A percentile compares a stretch with the other conserved stretches of the same genome.
Conservation (phyloP, 2,113 vertebrate genomes). For the Uria aalge region DNA sequence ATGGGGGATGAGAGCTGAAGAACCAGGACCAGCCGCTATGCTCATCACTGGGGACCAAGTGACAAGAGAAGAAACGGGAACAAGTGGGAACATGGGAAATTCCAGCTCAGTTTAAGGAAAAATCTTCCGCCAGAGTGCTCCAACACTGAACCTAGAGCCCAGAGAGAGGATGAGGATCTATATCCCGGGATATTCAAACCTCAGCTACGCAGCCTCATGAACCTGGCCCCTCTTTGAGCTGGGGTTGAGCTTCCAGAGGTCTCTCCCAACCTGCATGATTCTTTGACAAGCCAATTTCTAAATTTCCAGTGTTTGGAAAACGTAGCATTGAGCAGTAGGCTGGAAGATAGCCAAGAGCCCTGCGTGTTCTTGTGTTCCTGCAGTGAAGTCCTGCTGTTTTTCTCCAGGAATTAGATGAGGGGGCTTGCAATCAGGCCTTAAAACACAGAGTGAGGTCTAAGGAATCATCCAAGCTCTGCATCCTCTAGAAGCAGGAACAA, state of each 20-base stretch:
- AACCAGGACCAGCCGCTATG: not conserved
- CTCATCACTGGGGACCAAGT: not conserved
- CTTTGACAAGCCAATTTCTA: not conserved
- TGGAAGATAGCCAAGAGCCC: not conserved
- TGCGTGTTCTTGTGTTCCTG: not conserved
- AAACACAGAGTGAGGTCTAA: not conserved
- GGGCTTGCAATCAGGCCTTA: not conserved
- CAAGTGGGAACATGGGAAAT: not conserved
- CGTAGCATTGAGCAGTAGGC: not conserved
- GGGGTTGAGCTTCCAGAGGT: not conserved
- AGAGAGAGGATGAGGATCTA: not conserved
- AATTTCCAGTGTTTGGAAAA: not conserved
- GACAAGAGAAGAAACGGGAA: not conserved
- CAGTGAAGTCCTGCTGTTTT: not conserved
- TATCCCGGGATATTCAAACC: not conserved
- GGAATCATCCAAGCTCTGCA: not conserved
- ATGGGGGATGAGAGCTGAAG: not conserved
- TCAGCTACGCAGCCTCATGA: not conserved
- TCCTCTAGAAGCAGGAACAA: not conserved
- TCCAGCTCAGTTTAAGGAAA: not conserved
- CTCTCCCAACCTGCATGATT: not conserved
- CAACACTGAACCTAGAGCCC: not conserved
- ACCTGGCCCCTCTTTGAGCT: not conserved
- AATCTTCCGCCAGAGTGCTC: not conserved
- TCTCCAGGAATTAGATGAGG: not conserved